Conservation (phyloP, 2,797 vertebrate species). For the Acipenser ruthenus region DNA sequence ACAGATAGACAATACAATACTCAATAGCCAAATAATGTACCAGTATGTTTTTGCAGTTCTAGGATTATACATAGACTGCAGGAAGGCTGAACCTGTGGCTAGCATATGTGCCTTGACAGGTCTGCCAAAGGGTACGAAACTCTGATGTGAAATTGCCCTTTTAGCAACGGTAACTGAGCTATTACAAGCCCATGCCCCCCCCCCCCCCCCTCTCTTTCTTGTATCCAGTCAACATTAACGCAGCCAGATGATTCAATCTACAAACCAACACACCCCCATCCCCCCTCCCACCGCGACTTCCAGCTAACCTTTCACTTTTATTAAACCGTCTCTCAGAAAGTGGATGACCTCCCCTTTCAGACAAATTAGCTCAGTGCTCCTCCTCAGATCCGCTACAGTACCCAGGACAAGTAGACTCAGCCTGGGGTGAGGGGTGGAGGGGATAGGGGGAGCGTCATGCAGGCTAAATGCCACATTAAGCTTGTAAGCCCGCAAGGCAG, state of each 20-base stretch:
- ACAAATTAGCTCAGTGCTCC: conserved; percentile 9
- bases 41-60: too few relatives aligned
- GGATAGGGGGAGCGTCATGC: conserved; percentile 18
- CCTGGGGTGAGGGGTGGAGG: conserved; percentile 2
- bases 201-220: background rate
- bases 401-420: conserved; percentile 12
- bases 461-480: conserved; percentile 48
- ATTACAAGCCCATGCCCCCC: background rate
- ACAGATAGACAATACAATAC: too few relatives aligned
- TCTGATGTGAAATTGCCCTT: background rate
- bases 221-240: background rate
- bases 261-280: background rate
- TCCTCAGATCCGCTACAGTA: conserved; percentile 11
- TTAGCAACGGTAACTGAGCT: background rate
- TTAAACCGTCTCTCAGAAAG: conserved; percentile 10
- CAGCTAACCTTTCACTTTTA: conserved; percentile 45
- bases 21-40: too few relatives aligned
- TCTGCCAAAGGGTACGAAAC: background rate
- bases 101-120: background rate
- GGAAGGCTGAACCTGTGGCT: background rate
- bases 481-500: conserved; percentile 31
- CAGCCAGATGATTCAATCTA: background rate
- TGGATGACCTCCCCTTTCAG: conserved; percentile 16
- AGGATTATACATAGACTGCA: too few relatives aligned
- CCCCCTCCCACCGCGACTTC: conserved; percentile 16